A percentile compares a stretch with the other conserved stretches of the same genome.
phyloP scores from a whole-genome alignment of 1,140 invertebrate species.

The Aphaenogaster floridana region DNA sequence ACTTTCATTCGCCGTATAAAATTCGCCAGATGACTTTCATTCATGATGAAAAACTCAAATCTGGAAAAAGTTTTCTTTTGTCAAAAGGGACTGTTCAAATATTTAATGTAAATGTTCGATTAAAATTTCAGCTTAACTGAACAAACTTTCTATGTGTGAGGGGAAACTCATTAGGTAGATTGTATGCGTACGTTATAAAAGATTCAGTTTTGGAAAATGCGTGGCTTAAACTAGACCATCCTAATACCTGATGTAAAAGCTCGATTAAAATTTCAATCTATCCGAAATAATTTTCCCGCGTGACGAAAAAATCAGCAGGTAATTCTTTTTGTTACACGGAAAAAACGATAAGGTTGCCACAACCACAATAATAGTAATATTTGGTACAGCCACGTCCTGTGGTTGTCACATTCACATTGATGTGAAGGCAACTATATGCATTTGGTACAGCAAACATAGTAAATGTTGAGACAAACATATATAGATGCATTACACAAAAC shows the following conservation, averaged over 20 bases:
- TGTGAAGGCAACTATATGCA: too few species aligned
- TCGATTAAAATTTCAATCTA: conserved; percentile 10
- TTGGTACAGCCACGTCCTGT: too few species aligned
- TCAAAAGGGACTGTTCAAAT: conserved; percentile 22
- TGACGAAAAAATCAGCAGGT: neutral
- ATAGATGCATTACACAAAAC: too few species aligned
- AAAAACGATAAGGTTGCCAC: too few species aligned
- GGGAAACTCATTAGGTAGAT: conserved; percentile 9
- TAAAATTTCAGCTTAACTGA: conserved; percentile 2
- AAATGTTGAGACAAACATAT: too few species aligned
- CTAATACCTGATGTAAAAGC: neutral
- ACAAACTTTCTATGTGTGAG: conserved; percentile 18
- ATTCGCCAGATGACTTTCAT: conserved; percentile 28
- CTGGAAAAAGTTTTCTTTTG: neutral
- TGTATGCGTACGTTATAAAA: neutral
- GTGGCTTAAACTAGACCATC: neutral
- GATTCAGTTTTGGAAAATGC: conserved; percentile 9
- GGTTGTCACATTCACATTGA: too few species aligned
- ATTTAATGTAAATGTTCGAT: conserved; percentile 41
- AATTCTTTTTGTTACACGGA: neutral
- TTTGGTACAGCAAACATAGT: too few species aligned
- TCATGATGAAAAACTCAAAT: conserved; percentile 29
- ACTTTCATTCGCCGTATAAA: conserved; percentile 19
- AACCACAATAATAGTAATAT: too few species aligned
- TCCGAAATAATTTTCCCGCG: neutral